phyloP scores from a whole-genome alignment of 1,140 invertebrate genomes.

The Diabrotica virgifera region DNA sequence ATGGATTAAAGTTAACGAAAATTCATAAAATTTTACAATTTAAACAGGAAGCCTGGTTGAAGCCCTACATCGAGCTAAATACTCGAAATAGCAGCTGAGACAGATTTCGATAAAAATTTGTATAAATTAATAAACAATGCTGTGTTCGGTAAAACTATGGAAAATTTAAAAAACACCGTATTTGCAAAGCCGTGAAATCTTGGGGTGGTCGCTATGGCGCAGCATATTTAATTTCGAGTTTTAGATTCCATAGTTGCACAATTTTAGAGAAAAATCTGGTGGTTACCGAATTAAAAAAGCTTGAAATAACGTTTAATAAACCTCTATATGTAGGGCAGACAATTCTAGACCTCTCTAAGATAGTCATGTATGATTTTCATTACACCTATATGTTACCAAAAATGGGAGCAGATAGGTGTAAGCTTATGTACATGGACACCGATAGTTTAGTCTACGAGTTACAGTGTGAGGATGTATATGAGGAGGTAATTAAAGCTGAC shows the following conservation, averaged over 20 bases:
- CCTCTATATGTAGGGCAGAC: conserved; percentile 40
- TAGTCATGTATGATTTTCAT: too few species aligned
- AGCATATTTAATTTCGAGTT: conserved; percentile 6
- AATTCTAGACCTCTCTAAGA: conserved; percentile 9
- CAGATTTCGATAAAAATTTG: conserved; percentile 50
- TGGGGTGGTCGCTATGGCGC: conserved; percentile 20
- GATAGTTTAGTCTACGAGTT: conserved; percentile 47
- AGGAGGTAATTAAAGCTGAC: conserved; percentile 31
- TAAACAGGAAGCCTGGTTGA: conserved; percentile 45
- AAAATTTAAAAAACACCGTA: too few species aligned
- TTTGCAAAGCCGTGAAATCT: too few species aligned
- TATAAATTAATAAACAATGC: conserved; percentile 50
- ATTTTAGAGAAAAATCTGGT: conserved; percentile 45
- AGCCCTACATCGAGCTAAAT: conserved; percentile 48
- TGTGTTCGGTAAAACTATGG: too few species aligned
- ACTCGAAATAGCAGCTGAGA: conserved; percentile 40
- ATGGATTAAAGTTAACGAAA: conserved; percentile 7
- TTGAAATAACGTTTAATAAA: conserved; percentile 42
- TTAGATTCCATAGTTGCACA: conserved; percentile 25
- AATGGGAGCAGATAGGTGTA: conserved; percentile 26
- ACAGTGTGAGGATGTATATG: conserved; percentile 37
- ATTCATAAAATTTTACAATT: conserved; percentile 41
- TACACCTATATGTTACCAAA: conserved; percentile 18
- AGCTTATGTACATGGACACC: conserved; percentile 47
- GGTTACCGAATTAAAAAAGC: conserved; percentile 12